These are phyloP conservation scores for Etheostoma cragini DNA, from an alignment of 2,113 vertebrate genomes.

Conservation along the genomic window DNA sequence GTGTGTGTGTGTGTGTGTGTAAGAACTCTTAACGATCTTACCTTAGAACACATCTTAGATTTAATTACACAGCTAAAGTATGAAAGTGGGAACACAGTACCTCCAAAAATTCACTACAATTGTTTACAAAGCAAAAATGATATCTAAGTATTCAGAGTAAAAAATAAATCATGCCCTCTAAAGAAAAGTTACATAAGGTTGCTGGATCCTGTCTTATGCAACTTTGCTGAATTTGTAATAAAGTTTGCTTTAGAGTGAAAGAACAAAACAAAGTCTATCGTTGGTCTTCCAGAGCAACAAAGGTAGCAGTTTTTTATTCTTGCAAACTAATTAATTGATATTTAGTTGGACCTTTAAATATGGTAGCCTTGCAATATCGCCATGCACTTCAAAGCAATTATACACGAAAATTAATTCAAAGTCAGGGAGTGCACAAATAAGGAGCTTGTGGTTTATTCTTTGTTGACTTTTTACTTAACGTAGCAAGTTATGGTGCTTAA, in stretches of 20 bases:
- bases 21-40: neutral
- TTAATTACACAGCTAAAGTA: constrained; percentile 8
- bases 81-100: neutral
- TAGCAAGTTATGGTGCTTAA: neutral
- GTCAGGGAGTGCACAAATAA: constrained; percentile 15
- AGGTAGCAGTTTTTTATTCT: constrained; percentile 32
- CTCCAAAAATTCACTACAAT: neutral
- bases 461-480: constrained; percentile 12
- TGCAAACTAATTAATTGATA: constrained; percentile 41
- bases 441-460: constrained; percentile 5
- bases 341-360: constrained; percentile 52
- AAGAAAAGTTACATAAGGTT: constrained; percentile 20
- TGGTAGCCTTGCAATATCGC: constrained; percentile 27
- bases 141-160: neutral
- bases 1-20: too few species aligned
- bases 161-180: constrained; percentile 1
- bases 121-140: constrained; percentile 29
- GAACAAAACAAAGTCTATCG: constrained; percentile 12
- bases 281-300: constrained; percentile 37
- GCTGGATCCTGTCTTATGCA: constrained; percentile 1
- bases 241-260: constrained; percentile 33
- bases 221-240: constrained; percentile 43
- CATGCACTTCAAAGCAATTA: constrained; percentile 54
- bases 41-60: constrained; percentile 5
- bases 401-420: constrained; percentile 42